A percentile compares a stretch with the other conserved stretches of the same genome.
Conservation (phyloP, 2,797 vertebrate genomes). For the Falco cherrug region DNA sequence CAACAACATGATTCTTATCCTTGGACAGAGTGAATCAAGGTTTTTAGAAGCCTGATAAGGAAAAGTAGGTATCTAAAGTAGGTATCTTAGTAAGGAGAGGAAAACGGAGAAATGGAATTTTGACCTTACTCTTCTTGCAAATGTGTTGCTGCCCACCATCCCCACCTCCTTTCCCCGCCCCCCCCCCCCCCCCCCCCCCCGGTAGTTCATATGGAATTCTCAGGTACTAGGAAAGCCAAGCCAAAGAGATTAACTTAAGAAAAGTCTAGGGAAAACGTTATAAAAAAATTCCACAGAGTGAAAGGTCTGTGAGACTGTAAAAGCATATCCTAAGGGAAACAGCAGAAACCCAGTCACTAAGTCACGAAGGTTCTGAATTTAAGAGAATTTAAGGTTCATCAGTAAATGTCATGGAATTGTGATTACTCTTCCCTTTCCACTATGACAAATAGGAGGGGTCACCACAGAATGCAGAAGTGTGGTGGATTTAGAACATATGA, state of each 20-base stretch:
- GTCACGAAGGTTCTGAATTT: neutral
- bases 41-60: neutral
- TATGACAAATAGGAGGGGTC: neutral
- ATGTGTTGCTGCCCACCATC: neutral
- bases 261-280: neutral
- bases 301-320: neutral
- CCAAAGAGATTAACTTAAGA: constrained; percentile 8
- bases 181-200: constrained; percentile 6
- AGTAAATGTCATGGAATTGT: neutral
- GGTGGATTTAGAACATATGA: neutral
- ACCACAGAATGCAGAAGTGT: neutral
- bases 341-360: neutral
- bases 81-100: neutral
- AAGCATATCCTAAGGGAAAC: neutral
- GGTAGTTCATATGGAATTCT: constrained; percentile 36
- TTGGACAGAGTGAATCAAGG: neutral
- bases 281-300: neutral
- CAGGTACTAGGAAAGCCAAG: constrained; percentile 5
- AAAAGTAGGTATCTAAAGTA: neutral
- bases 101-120: neutral
- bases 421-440: neutral
- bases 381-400: neutral
- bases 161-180: neutral
- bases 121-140: neutral
- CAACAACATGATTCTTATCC: neutral